Evolutionary conservation across 2,888 invertebrate species (phyloP), one percentile per base, ranked within the genome.

Genomic region (Polyommatus icarus): DNA sequence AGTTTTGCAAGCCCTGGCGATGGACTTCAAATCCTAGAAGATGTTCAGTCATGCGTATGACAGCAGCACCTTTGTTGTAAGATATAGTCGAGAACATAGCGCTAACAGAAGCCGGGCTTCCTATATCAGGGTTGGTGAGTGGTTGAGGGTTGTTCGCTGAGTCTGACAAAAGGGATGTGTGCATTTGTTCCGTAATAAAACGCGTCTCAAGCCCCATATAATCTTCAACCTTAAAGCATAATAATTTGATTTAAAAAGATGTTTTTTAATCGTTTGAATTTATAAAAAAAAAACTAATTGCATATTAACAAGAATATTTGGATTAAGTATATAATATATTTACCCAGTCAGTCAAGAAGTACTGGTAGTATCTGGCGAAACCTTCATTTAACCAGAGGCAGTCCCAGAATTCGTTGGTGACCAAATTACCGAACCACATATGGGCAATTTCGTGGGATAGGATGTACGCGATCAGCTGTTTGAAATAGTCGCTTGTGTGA

Each of bases 401-500:
- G 79, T 95, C 95, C 97, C 97, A 97, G 96, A 96, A 97, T 54
- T 95, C 95, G 79, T 96, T 95, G 0, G 97, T 97, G 24, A 97
- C 96, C 24, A 96, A 90, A 85, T 97, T 96, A 6, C 97, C 97
- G 83, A 97, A 97, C 97, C 97, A 97, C 94, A 96, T 96, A 86
- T 98, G 98, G 0, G 97, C 95, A 76, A 97, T 88, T 87, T 98
- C 98, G 84, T 98, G 98, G 0, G 96, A 95, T 5, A 97, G 93
- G 1, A 96, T 95, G 29, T 96, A 95, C 1, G 96, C 96, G 3
- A 97, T 95, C 76, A 95, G 92, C 83, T 97, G 96, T 82, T 95
- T 95, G 80, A 95, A 95, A 81, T 91, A 93, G 54, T 95, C 91
- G 40, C 95, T 94, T 0, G 94, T 88, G 79, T 94, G 90, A 0